Base-by-base conservation (phyloP, 2,797 vertebrate genomes). In the Naso thynnoides region DNA sequence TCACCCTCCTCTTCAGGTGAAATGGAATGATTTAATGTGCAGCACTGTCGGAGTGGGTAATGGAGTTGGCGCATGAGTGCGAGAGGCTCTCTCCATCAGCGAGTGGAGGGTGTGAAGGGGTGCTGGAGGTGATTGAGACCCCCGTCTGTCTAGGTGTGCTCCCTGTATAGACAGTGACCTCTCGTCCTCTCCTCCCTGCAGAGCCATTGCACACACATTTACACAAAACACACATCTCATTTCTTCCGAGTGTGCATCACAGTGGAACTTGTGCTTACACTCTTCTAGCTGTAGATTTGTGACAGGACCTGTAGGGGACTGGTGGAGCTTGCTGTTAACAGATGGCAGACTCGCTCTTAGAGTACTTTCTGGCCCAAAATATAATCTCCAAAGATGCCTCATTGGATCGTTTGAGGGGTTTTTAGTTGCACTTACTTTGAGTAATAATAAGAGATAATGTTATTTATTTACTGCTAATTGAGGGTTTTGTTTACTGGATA, bases 21-120 rank as follows among this genome's bases (percentile, higher is more conserved):
- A 92, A 94, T 83, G 61, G 83, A 81, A 88, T 90, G 88, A 92
- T 93, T 93, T 91, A 93, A 93, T 91, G 90, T 83, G 76, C 42
- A 38, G 79, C 82, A 83, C 87, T 86, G 86, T 78, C 83, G 66
- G 74, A 77, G 87, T 82, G 81, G 89, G 86, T 91, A 91, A 92
- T 92, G 84, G 88, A 89, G 83, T 88, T 84, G 84, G 88, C 29
- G 72, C 83, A 86, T 79, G 73, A 83, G 81, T 83, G 84, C 49
- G 41, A 78, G 82, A 83, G 70, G 73, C 76, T 86, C 79, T 81
- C 81, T 81, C 85, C 76, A 76, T 86, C 84, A 78, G 74, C 47
- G 56, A 42, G 74, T 49, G 38, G 81, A 82, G 65, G 82, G 66
- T 50, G 73, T 23, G 70, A 50, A 52, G 72, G 61, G 58, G 44